Conservation (phyloP, 2,888 invertebrate genomes). For the Netelia melanura region DNA sequence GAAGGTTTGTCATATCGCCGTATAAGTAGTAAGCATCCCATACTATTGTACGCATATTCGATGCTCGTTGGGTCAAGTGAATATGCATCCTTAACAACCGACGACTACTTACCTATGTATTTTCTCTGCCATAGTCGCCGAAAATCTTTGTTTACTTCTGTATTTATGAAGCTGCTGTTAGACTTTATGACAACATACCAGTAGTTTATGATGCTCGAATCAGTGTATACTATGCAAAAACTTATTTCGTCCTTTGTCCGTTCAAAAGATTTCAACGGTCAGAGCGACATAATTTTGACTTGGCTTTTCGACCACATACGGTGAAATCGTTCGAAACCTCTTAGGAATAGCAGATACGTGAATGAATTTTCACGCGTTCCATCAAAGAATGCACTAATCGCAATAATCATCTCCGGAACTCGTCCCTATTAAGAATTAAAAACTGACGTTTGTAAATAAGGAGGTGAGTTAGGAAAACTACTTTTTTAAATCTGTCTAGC, state of each 20-base stretch:
- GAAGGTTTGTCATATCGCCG: neutral
- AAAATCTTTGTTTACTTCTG: neutral
- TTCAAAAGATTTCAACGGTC: neutral
- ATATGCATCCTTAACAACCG: neutral
- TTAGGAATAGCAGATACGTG: neutral
- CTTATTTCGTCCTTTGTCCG: constrained; percentile 15
- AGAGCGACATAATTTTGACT: constrained; percentile 30
- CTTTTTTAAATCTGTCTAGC: too few species aligned
- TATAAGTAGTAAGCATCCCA: neutral
- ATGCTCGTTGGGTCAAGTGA: neutral
- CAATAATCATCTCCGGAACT: neutral
- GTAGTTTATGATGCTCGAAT: neutral
- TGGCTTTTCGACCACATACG: constrained; percentile 12
- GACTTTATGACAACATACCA: neutral
- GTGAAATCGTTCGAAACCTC: constrained; percentile 1
- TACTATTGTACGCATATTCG: neutral
- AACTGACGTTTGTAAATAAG: neutral
- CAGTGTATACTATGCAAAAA: constrained; percentile 19
- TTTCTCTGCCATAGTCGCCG: neutral
- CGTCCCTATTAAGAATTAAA: neutral
- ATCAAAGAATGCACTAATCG: neutral
- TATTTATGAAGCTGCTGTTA: neutral
- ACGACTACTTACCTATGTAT: neutral
- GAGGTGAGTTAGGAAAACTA: neutral
- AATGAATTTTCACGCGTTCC: constrained; percentile 1